Evolutionary conservation across 2,113 vertebrate species (phyloP).

Genomic region (Collichthys lucidus): DNA sequence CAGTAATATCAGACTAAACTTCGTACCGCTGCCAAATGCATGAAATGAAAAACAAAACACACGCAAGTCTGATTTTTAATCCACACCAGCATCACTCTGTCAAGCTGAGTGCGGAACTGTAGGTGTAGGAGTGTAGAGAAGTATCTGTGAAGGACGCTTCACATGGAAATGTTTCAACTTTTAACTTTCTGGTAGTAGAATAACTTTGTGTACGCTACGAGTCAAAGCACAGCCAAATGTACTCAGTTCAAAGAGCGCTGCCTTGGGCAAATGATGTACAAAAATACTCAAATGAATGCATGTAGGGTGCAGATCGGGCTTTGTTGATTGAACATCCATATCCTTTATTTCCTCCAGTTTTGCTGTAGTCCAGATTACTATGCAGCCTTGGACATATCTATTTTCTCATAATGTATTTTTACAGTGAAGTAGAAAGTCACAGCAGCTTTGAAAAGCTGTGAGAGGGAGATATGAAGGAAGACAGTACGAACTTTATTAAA

Average conservation of each 20-base stretch:
- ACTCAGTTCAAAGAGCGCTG: slow-evolving; percentile 27
- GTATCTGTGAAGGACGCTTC: slow-evolving; percentile 20
- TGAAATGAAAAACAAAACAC: slow-evolving; percentile 30
- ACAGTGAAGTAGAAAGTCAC: slow-evolving; percentile 35
- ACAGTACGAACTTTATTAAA: slow-evolving; percentile 36
- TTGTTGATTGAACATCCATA: slow-evolving; percentile 29
- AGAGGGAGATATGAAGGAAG: slow-evolving; percentile 27
- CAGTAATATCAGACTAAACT: neutral
- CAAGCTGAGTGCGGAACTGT: neutral
- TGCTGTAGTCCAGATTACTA: neutral
- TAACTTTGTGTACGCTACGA: slow-evolving; percentile 3
- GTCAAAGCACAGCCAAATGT: slow-evolving; percentile 15
- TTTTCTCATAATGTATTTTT: slow-evolving; percentile 12
- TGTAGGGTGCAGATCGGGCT: slow-evolving; percentile 12
- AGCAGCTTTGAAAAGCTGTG: slow-evolving; percentile 29
- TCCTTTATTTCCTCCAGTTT: slow-evolving; percentile 16
- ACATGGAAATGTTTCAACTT: slow-evolving; percentile 27
- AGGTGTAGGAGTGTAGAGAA: neutral
- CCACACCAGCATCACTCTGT: neutral
- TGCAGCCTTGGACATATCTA: slow-evolving; percentile 26
- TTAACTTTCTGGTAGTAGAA: slow-evolving; percentile 4
- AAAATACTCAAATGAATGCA: neutral
- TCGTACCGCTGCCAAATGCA: neutral
- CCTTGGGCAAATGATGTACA: slow-evolving; percentile 16
- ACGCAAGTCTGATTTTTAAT: slow-evolving; percentile 1